A percentile compares a stretch with the other conserved stretches of the same genome.
Evolutionary conservation across 2,888 invertebrate genomes (phyloP).

Genomic region (Lottia gigantea): DNA sequence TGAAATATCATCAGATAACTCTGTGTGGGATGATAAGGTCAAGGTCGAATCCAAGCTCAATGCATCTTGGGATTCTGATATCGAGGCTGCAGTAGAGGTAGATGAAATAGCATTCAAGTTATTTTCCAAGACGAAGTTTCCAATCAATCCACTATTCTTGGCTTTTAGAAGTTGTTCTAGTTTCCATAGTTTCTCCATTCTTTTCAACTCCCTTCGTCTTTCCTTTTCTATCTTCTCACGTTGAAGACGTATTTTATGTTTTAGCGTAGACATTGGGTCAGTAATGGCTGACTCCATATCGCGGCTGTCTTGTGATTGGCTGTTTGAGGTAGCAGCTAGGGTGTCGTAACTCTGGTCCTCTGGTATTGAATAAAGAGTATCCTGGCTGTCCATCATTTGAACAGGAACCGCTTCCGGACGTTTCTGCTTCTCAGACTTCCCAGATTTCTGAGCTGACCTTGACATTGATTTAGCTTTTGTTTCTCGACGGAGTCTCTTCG

Average conservation of each 20-base stretch:
- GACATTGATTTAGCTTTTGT: conserved; percentile 27
- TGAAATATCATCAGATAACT: conserved; percentile 40
- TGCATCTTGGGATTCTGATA: conserved; percentile 39
- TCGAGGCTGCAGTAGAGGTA: conserved; percentile 40
- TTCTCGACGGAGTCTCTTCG: conserved; percentile 29
- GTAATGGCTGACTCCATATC: conserved; percentile 35
- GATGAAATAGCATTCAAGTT: conserved; percentile 52
- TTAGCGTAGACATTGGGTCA: conserved; percentile 61
- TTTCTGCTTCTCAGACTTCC: conserved; percentile 14
- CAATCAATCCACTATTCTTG: conserved; percentile 47
- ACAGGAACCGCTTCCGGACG: conserved; percentile 13
- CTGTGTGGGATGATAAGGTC: conserved; percentile 32
- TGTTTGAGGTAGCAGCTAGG: conserved; percentile 29
- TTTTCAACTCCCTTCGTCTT: conserved; percentile 47
- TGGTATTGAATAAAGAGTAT: conserved; percentile 61
- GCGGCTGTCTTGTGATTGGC: conserved; percentile 28
- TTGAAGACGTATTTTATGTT: conserved; percentile 58
- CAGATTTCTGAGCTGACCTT: conserved; percentile 8
- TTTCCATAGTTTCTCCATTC: conserved; percentile 56
- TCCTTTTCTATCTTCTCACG: conserved; percentile 57
- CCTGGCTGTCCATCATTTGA: conserved; percentile 38
- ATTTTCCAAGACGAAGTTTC: conserved; percentile 45
- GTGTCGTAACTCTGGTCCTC: conserved; percentile 54
- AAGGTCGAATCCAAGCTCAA: conserved; percentile 31
- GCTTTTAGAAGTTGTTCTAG: conserved; percentile 53